A percentile compares a stretch with the other conserved stretches of the same genome.
Evolutionary conservation across 2,888 invertebrate species (phyloP).

Genomic region (Brachynemurus nebulosus): DNA sequence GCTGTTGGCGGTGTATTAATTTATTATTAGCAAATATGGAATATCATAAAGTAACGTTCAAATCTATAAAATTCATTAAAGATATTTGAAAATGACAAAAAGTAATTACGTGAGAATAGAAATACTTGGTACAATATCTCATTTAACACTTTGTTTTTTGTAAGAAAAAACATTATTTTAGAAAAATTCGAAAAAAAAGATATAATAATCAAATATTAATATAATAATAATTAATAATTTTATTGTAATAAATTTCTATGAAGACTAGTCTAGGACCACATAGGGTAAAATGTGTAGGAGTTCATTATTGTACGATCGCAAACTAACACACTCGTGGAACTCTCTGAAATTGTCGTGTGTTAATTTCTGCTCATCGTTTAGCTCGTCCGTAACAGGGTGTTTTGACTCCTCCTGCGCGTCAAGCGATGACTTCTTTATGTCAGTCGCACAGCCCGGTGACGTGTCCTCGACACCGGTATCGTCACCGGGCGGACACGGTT

Average conservation of each 20-base stretch:
- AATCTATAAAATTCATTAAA: no score
- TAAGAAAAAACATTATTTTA: background rate
- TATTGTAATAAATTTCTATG: slow-evolving; percentile 4
- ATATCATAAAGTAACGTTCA: no score
- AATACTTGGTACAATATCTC: no score
- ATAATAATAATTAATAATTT: slow-evolving; percentile 2
- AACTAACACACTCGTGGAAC: slow-evolving; percentile 80
- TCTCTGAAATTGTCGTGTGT: slow-evolving; percentile 54
- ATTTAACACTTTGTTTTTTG: no score
- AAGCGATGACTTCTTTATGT: no score
- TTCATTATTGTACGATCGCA: slow-evolving; percentile 60
- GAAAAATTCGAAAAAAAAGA: background rate
- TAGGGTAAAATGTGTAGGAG: slow-evolving; percentile 88
- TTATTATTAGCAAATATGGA: no score
- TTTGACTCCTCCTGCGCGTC: slow-evolving; percentile 5
- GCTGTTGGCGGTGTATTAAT: no score
- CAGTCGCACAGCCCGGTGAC: no score
- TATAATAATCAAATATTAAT: background rate
- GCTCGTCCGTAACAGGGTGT: no score
- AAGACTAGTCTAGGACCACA: slow-evolving; percentile 65
- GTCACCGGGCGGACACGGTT: no score
- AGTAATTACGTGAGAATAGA: no score
- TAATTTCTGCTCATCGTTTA: slow-evolving; percentile 20
- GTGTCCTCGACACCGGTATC: background rate
- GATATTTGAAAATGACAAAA: no score